Base-by-base conservation (phyloP, 2,888 invertebrate genomes). In the Acanthosoma haemorrhoidale region DNA sequence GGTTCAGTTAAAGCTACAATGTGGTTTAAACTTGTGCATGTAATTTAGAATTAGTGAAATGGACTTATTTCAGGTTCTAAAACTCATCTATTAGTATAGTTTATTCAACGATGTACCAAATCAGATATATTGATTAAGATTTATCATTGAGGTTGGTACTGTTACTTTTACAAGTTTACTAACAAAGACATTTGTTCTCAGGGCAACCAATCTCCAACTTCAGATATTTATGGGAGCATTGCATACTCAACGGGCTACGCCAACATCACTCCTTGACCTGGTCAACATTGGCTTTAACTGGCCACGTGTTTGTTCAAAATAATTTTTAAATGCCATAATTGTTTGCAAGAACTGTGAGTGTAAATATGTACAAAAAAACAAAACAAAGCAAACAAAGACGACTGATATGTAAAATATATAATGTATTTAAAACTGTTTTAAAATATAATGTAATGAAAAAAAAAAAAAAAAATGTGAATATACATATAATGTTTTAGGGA, bases 201-300 rank as follows among this genome's bases (percentile, higher is more conserved):
- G 78, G 79, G 79, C 29, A 78, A 77, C 70, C 77, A 78, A 67
- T 79, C 79, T 8, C 79, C 79, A 6, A 76, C 76, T 15, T 78
- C 78, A 6, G 79, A 79, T 70, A 76, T 79, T 68, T 80, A 80
- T 74, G 80, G 80, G 59, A 80, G 81, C 76, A 82, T 83, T 69
- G 83, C 81, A 74, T 83, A 83, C 77, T 82, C 83, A 71, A 84
- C 84, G 41, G 83, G 83, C 75, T 84, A 83, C 78, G 84, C 81
- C 70, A 76, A 77, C 68, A 77, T 77, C 18, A 77, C 77, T 43
- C 76, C 77, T 51, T 77, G 73, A 75, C 43, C 31, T n/a, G 11
- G 21, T 67, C 57, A 57, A n/a, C 31, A 34, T 67, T 6, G 43
- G 32, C n/a, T 67, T n/a, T 21, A 57, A 57, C 67, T 38, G 41